Evolutionary conservation across 2,888 invertebrate species (phyloP).

Genomic region (Leptarthrus brevirostris): DNA sequence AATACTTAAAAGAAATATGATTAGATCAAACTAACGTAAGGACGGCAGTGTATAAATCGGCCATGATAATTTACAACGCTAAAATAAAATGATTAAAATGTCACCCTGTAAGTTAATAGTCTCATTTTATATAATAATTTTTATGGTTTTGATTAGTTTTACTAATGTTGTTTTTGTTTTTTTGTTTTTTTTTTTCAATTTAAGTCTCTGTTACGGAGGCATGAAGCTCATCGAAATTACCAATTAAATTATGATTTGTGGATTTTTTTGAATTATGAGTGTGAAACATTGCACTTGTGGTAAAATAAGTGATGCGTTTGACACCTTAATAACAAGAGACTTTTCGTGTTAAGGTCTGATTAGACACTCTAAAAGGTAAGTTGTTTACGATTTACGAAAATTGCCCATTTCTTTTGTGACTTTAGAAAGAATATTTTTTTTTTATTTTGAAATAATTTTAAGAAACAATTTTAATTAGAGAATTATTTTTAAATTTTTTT

Average conservation of each 20-base stretch:
- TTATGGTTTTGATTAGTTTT: background rate
- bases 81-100: constrained; percentile 10
- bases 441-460: background rate
- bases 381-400: constrained; percentile 33
- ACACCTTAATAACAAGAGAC: constrained; percentile 52
- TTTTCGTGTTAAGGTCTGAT: constrained; percentile 11
- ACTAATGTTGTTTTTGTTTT: constrained; percentile 15
- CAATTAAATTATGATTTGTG: background rate
- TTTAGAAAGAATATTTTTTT: constrained; percentile 23
- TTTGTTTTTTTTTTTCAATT: constrained; percentile 1
- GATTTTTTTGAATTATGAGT: no score
- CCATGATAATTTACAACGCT: constrained; percentile 17
- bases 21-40: background rate
- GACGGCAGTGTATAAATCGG: constrained; percentile 39
- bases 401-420: constrained; percentile 46
- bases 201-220: constrained; percentile 51
- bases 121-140: constrained; percentile 4
- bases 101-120: constrained; percentile 35
- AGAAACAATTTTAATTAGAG: no score
- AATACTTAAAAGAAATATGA: no score
- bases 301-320: constrained; percentile 44
- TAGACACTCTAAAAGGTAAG: constrained; percentile 12
- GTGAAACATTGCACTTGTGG: background rate
- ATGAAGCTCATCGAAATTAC: constrained; percentile 50
- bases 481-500: no score